Base-by-base conservation (phyloP, 2,888 invertebrate species). In the Acutogordius australiensis region DNA sequence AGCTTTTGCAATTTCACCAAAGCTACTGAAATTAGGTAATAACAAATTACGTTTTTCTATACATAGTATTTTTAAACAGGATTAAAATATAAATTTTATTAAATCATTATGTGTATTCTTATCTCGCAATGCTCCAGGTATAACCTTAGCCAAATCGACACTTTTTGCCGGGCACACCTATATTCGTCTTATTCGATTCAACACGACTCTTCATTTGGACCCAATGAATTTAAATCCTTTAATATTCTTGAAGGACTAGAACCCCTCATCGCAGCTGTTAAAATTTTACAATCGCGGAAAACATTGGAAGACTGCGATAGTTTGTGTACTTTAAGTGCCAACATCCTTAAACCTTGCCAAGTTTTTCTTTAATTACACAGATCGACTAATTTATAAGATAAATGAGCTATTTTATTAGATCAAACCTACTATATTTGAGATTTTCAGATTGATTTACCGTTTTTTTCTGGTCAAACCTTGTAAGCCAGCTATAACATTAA, bases 151-250 rank as follows among this genome's bases (percentile, higher is more conserved):
- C 51, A 51, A 23, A 4, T 51, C 4, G 51, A 51, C 8, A 21
- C 51, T 4, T 51, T 51, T 51, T 51, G 51, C 51, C 51, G 51
- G n/a, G n/a, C n/a, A n/a, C n/a, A n/a, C n/a, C n/a, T n/a, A n/a
- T n/a, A n/a, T n/a, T n/a, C n/a, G n/a, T n/a, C n/a, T n/a, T n/a
- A n/a, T n/a, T n/a, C n/a, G n/a, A n/a, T n/a, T n/a, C n/a, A n/a
- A n/a, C n/a, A n/a, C n/a, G n/a, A n/a, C n/a, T n/a, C n/a, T n/a
- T n/a, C n/a, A n/a, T n/a, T n/a, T n/a, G n/a, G n/a, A n/a, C n/a
- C n/a, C n/a, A n/a, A n/a, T n/a, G n/a, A n/a, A n/a, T n/a, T n/a
- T n/a, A n/a, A n/a, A n/a, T n/a, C n/a, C n/a, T n/a, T n/a, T n/a
- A 51, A 51, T 21, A 23, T 23, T 4, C 8, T 51, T 8, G 23